A percentile compares a stretch with the other conserved stretches of the same genome.
Evolutionary conservation across 2,888 invertebrate genomes (phyloP).

Genomic region (Hoplodrina blanda): DNA sequence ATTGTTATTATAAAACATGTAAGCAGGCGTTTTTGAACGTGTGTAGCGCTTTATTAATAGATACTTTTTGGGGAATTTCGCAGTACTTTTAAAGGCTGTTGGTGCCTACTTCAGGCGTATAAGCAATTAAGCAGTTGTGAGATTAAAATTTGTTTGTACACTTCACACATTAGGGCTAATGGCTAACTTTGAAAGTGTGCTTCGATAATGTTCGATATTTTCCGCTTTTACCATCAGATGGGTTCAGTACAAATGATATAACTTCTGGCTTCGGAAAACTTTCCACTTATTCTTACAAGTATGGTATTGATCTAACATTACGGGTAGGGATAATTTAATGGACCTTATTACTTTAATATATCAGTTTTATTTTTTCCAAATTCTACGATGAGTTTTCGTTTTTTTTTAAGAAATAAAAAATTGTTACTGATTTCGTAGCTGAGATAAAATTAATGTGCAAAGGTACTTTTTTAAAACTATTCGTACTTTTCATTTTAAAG

Average conservation of each 20-base stretch:
- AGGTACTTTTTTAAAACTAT: background rate
- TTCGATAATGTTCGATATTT: conserved; percentile 2
- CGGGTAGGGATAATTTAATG: background rate
- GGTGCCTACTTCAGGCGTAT: background rate
- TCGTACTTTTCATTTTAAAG: background rate
- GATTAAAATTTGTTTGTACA: background rate
- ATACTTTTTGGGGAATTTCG: background rate
- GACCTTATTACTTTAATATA: background rate
- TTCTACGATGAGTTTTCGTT: no score
- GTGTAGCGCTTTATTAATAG: background rate
- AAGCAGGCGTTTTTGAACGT: background rate
- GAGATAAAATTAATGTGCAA: background rate
- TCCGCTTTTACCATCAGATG: conserved; percentile 4
- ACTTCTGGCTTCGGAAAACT: conserved; percentile 20
- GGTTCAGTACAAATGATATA: background rate
- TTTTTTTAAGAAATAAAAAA: background rate
- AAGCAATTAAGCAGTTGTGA: conserved; percentile 10
- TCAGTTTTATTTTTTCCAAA: no score
- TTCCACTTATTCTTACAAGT: conserved; percentile 30
- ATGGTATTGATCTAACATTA: conserved; percentile 24
- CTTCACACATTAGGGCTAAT: conserved; percentile 4
- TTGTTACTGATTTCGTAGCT: background rate
- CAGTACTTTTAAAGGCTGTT: background rate
- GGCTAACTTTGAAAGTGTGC: background rate
- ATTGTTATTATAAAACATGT: no score